A percentile compares a stretch with the other conserved stretches of the same genome.
phyloP scores from a whole-genome alignment of 2,888 invertebrate genomes.

The Amblyjoppa fuscipennis region DNA sequence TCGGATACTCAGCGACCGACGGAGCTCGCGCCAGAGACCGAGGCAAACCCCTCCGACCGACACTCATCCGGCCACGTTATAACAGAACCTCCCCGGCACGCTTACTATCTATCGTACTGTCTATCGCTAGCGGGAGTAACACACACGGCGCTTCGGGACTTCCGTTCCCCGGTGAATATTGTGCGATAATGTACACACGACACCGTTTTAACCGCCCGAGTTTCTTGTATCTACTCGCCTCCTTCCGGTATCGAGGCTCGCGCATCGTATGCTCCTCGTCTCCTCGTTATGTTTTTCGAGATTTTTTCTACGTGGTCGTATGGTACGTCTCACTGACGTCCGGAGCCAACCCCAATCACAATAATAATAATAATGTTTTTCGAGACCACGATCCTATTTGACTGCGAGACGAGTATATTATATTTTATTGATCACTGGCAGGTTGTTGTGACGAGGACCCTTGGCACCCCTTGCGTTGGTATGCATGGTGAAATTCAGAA shows the following conservation, averaged over 20 bases:
- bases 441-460: too few relatives aligned
- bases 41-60: background rate
- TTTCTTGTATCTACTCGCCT: conserved; percentile 1
- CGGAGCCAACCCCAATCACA: too few relatives aligned
- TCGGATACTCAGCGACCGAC: conserved; percentile 24
- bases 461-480: too few relatives aligned
- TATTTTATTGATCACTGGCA: too few relatives aligned
- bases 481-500: too few relatives aligned
- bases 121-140: background rate
- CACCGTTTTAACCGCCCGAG: background rate
- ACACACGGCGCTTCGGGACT: conserved; percentile 4
- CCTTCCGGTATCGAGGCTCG: background rate
- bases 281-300: background rate
- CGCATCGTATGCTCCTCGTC: background rate
- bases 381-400: background rate
- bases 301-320: too few relatives aligned
- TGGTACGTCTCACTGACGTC: too few relatives aligned
- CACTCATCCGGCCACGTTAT: too few relatives aligned
- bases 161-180: conserved; percentile 1
- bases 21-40: background rate
- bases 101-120: too few relatives aligned
- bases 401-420: background rate
- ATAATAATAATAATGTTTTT: background rate
- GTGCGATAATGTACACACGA: background rate
- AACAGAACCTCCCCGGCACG: background rate